phyloP scores from a whole-genome alignment of 2,113 vertebrate genomes.

The Podocnemis expansa region DNA sequence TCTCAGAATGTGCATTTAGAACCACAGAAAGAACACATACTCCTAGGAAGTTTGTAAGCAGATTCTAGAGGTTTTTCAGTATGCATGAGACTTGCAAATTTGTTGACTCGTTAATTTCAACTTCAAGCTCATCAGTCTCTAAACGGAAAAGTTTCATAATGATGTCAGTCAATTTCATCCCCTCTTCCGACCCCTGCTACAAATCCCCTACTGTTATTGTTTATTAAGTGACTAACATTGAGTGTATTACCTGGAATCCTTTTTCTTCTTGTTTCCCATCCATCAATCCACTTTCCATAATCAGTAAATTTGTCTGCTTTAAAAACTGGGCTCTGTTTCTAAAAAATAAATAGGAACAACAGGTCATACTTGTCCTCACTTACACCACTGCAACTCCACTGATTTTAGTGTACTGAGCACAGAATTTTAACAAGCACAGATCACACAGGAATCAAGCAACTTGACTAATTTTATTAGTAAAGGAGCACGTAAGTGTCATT shows the following conservation, averaged over 20 bases:
- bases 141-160: not conserved
- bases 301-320: slow-evolving; percentile 75
- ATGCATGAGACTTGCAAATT: not conserved
- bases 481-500: not conserved
- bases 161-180: not conserved
- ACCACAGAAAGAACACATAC: not conserved
- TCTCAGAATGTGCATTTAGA: not conserved
- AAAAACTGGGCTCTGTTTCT: slow-evolving; percentile 76
- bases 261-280: slow-evolving; percentile 86
- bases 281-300: slow-evolving; percentile 85
- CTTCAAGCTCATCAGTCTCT: not conserved
- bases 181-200: not conserved
- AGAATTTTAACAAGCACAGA: not conserved
- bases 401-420: not conserved
- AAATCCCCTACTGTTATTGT: not conserved
- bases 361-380: not conserved
- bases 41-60: not conserved
- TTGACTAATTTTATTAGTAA: not conserved
- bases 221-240: not conserved
- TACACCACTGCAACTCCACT: not conserved
- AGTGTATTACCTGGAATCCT: slow-evolving; percentile 76
- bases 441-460: not conserved
- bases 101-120: not conserved
- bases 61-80: not conserved
- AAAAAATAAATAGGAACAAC: not conserved